phyloP scores from a whole-genome alignment of 2,797 vertebrate species.

The Craterocephalus amniculus region DNA sequence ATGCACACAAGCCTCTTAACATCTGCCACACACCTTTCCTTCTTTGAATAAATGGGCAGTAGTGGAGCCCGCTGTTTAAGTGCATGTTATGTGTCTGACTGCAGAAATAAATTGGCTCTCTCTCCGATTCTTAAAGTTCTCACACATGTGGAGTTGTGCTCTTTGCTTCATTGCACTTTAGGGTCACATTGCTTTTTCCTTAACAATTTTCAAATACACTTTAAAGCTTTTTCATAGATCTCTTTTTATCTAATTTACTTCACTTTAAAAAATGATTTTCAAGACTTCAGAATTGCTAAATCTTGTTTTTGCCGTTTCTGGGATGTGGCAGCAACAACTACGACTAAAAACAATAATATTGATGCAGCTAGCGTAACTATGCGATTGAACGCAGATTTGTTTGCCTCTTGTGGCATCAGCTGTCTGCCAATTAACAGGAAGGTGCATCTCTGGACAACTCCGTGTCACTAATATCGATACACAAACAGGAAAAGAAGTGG shows the following conservation, averaged over 20 bases:
- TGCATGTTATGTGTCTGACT: slow-evolving; percentile 38
- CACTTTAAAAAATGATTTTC: not conserved
- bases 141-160: slow-evolving; percentile 27
- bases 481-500: not conserved
- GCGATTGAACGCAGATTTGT: not conserved
- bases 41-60: slow-evolving; percentile 41
- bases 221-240: not conserved
- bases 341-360: not conserved
- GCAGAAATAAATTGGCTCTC: slow-evolving; percentile 36
- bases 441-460: not conserved
- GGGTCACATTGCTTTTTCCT: not conserved
- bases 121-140: slow-evolving; percentile 25
- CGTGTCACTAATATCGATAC: not conserved
- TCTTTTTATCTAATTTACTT: slow-evolving; percentile 1
- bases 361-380: not conserved
- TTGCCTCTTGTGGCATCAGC: not conserved
- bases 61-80: slow-evolving; percentile 46
- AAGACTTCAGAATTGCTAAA: not conserved
- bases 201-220: not conserved
- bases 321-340: not conserved
- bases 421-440: not conserved
- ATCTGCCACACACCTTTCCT: slow-evolving; percentile 36
- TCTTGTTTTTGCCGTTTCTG: not conserved
- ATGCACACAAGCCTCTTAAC: slow-evolving; percentile 16
- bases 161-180: slow-evolving; percentile 18